Base-by-base conservation (phyloP, 2,797 vertebrate species). In the Sebastes iracundus region DNA sequence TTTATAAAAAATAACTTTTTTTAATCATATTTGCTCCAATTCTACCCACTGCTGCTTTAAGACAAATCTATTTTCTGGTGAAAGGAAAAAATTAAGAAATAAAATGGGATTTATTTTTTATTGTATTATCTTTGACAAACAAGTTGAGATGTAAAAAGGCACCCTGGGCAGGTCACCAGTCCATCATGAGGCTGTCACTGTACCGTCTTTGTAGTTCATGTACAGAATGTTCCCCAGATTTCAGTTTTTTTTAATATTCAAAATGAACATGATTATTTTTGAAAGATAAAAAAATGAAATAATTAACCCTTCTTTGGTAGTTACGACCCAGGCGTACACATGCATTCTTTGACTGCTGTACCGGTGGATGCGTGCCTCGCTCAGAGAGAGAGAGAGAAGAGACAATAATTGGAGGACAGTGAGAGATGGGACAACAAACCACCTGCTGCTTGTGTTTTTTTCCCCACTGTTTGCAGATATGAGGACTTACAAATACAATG, bases 401-500 rank as follows among this genome's bases (percentile, higher is more conserved):
- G 59, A 77, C 70, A 79, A 77, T 89, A 80, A 87, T 82, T 84
- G 82, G 67, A 80, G 74, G 78, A 81, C 83, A 66, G 65, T 23
- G 56, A 80, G 74, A 88, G 52, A 81, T 78, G 75, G 71, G 81
- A 77, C 66, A 82, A 75, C 53, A 72, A 79, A 83, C 82, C 86
- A 90, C 90, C 86, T 87, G 84, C 88, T 90, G 82, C 68, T 66
- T 76, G 23, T 67, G 25, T 70, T 70, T 58, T 67, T 63, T 62
- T 25, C 2, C 6, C 27, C 30, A 65, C 32, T 62, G 66, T 88
- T 87, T 84, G 42, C 67, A 55, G 25, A 81, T 25, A 53, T 42
- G 20, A 81, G 64, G 76, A 88, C 72, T 90, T 80, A 79, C 49
- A 82, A 82, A 87, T 28, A 78, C 61, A 87, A 83, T 83, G 79